Base-by-base conservation (phyloP, 2,113 vertebrate species). In the Petaurus breviceps region DNA sequence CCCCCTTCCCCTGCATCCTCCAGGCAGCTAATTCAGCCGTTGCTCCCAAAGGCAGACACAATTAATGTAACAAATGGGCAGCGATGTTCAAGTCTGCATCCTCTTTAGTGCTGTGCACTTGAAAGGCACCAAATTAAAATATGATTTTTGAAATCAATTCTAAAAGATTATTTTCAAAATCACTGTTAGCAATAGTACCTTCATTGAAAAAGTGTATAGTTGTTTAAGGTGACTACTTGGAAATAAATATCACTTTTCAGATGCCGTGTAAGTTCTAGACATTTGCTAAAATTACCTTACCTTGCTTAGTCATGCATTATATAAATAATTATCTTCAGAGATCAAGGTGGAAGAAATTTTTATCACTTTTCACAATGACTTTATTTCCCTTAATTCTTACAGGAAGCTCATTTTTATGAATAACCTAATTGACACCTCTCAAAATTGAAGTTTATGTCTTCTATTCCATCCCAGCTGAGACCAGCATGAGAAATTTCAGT, bases 321-420 rank as follows among this genome's bases (percentile, higher is more conserved):
- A 84, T 84, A 12, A 61, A 31, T 31, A 46, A 51, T 94, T 95
- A 91, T 90, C 57, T 93, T 93, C 53, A 93, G 51, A 96, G 37
- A 49, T 61, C 37, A 94, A 90, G 51, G 51, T 51, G 46, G 49
- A 94, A 96, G 37, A 22, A 61, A 26, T 57, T 51, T 90, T 9
- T 92, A 94, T 94, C 92, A 96, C 51, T 89, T 50, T 97, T 93
- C 51, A 19, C 49, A n/a, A 49, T 93, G 90, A 89, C 84, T 95
- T 53, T 95, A 50, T 91, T 92, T 94, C 8, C 90, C 61, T 90
- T 91, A 43, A 84, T 84, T 31, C 68, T 92, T 61, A 49, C 26
- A 25, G 19, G 26, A 93, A 46, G 0, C 23, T 89, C 26, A 3
- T 90, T 94, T 94, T 96, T 57, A 92, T 55, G 28, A 90, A 91